phyloP scores from a whole-genome alignment of 2,888 invertebrate genomes.

The Horisme vitalbata region DNA sequence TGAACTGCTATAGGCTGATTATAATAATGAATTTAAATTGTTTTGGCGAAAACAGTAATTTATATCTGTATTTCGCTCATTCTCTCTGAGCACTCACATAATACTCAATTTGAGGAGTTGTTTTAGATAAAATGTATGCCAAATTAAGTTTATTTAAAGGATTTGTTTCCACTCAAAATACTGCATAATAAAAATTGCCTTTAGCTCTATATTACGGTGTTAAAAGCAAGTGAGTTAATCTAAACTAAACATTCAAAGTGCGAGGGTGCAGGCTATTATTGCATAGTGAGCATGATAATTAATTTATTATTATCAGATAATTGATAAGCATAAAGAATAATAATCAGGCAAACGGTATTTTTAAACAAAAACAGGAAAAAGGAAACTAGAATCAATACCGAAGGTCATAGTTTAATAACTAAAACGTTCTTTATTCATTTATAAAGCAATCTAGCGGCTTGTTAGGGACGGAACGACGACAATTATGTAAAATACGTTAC shows the following conservation, averaged over 20 bases:
- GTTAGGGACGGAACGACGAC: conserved; percentile 36
- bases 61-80: too few species aligned
- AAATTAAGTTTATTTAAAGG: too few species aligned
- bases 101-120: too few species aligned
- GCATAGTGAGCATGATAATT: neutral
- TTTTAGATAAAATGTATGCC: too few species aligned
- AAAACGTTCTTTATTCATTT: conserved; percentile 25
- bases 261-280: conserved; percentile 1
- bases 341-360: neutral
- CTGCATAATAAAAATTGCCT: too few species aligned
- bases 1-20: too few species aligned
- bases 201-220: too few species aligned
- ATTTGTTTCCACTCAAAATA: too few species aligned
- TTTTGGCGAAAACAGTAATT: too few species aligned
- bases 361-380: conserved; percentile 23
- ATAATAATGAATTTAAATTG: too few species aligned
- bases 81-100: too few species aligned
- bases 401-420: conserved; percentile 24
- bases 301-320: neutral
- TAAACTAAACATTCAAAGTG: neutral
- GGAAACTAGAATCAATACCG: conserved; percentile 20
- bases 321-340: conserved; percentile 8
- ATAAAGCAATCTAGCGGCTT: conserved; percentile 35
- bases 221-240: neutral
- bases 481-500: conserved; percentile 37